These are phyloP conservation scores for Bombus impatiens DNA, from an alignment of 1,140 invertebrate species.

Conservation along the genomic window DNA sequence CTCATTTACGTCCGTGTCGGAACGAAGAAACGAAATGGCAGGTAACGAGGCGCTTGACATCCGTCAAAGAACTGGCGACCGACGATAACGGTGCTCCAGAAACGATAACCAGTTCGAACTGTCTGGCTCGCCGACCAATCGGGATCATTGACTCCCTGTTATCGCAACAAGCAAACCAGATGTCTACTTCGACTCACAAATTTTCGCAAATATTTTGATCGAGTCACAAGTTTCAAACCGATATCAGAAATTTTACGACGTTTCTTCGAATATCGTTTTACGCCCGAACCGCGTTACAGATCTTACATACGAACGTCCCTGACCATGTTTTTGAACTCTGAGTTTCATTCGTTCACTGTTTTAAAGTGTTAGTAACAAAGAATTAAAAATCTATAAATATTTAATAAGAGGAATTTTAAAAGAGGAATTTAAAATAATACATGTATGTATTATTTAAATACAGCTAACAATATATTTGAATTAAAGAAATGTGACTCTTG, in stretches of 20 bases:
- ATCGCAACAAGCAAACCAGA: conserved; percentile 18
- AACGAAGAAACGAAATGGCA: conserved; percentile 24
- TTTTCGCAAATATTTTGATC: conserved; percentile 39
- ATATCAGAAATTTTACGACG: neutral
- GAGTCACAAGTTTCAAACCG: no score
- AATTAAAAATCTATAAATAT: no score
- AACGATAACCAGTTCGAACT: conserved; percentile 55
- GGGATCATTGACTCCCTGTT: conserved; percentile 39
- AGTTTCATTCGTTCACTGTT: no score
- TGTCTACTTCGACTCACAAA: conserved; percentile 3
- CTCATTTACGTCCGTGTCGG: conserved; percentile 29
- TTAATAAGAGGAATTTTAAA: no score
- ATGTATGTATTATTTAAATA: no score
- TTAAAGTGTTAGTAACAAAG: no score
- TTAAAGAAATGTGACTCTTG: no score
- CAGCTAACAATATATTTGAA: no score
- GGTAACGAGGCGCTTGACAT: conserved; percentile 48
- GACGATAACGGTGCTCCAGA: conserved; percentile 56
- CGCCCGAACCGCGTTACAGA: no score
- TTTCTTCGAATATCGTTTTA: neutral
- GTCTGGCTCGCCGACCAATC: conserved; percentile 39
- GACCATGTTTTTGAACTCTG: no score
- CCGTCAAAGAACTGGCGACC: conserved; percentile 26
- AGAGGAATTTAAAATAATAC: no score
- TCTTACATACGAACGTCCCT: no score